Evolutionary conservation across 1,140 invertebrate genomes (phyloP), one percentile per base, ranked within the genome.

Genomic region (Bathynomus jamesi): DNA sequence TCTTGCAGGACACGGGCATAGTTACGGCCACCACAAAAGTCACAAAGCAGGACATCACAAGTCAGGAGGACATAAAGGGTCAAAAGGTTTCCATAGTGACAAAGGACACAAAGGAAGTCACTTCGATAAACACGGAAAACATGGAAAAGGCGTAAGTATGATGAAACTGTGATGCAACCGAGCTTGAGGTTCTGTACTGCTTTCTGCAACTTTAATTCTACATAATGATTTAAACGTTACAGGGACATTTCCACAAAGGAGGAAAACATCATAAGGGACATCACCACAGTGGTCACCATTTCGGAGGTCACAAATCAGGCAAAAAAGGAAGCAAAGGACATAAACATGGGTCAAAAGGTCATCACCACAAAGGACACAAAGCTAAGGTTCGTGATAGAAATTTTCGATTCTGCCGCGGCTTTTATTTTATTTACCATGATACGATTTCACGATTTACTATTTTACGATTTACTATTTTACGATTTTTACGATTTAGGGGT

Each of bases 361-460:
- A 76, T 69, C 68, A 76, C 29, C 76, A 76, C 40, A 71, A 76
- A 40, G 65, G 74, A n/a, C 65, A 73, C 31, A 29, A 70, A 24
- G 68, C 60, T 40, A 60, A 71, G 28, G 71, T 71, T 25, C 24
- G 21, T 24, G 17, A 17, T 60, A 17, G 17, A 17, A n/a, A 17
- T 60, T 24, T 60, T 24, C 24, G 17, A n/a, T 24, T 2, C 53
- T 60, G 2, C 24, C 3, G 17, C 3, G 17, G 17, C 24, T 3
- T 24, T n/a, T n/a, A 17, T 60, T 60, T 24, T 2, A n/a, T n/a
- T 25, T n/a, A 27, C 8, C 5, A 25, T 70, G 28, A 61, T 17
- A 8, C 62, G 4, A 4, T 25, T 0, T 28, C 25, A 64, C 28
- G 2, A 17, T 21, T 24, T 65, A 13, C 4, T 13, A 21, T 31